Evolutionary conservation across 2,113 vertebrate genomes (phyloP), one percentile per base, ranked within the genome.

Genomic region (Tupaia chinensis): DNA sequence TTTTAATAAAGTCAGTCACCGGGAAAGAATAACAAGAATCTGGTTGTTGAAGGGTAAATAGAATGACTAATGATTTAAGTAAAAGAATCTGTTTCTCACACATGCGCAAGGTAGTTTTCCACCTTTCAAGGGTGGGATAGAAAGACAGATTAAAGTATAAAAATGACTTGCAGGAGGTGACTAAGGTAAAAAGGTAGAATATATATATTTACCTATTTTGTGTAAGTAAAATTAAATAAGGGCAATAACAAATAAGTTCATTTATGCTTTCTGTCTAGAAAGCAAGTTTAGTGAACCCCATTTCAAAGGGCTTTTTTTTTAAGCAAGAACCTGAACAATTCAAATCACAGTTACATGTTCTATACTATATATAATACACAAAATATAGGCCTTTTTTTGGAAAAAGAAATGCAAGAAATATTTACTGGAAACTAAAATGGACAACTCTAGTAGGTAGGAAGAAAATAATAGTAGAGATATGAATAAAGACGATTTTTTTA

Each of bases 31-130:
- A 97, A 96, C 93, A 89, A 66, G 29, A n/a, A 20, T 23, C 93
- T 29, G 85, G n/a, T 87, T 83, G 63, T 70, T 68, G 76, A 72
- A 94, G 96, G 63, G 78, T 92, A 97, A 97, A 96, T 86, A 95
- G 63, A 91, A 92, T 77, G 15, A 56, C 22, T 94, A 87, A 95
- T 86, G 87, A 63, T 76, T 83, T 80, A 82, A 92, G 91, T 69
- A 94, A 79, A 93, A 27, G 22, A 77, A 88, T 9, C 11, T 6
- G 44, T 87, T 85, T 97, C 63, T 91, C 60, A 87, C 27, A 34
- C 6, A 53, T 4, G 3, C 72, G 16, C 23, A 91, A 73, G n/a
- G 22, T 69, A 53, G 25, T 89, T 1, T 58, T 17, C 19, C 66
- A n/a, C 6, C 19, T 92, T 86, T 27, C 32, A 7, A 86, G 5